Conservation (phyloP, 2,797 vertebrate genomes). For the Remorina albescens region DNA sequence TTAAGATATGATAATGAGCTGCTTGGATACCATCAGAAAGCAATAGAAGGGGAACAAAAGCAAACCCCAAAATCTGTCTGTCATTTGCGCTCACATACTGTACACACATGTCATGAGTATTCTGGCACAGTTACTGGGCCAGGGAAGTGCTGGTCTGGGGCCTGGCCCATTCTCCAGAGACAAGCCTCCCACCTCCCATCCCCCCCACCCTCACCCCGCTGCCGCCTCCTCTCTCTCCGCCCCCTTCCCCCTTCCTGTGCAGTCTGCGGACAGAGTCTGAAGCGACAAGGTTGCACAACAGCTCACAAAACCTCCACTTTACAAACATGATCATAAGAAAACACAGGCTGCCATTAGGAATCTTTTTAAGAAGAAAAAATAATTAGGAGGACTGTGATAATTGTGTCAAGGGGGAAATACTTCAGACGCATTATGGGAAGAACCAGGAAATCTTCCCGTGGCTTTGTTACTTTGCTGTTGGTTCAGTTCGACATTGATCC, state of each 20-base stretch:
- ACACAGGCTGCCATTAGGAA: slow-evolving; percentile 72
- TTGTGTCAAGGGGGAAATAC: slow-evolving; percentile 82
- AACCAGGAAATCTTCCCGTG: slow-evolving; percentile 75
- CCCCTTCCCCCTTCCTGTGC: slow-evolving; percentile 78
- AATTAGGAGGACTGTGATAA: slow-evolving; percentile 83
- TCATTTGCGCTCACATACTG: slow-evolving; percentile 84
- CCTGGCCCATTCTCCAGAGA: slow-evolving; percentile 83
- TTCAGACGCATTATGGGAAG: slow-evolving; percentile 79
- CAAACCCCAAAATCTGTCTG: slow-evolving; percentile 84
- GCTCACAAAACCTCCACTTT: slow-evolving; percentile 69
- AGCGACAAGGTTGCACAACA: slow-evolving; percentile 80
- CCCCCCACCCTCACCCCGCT: slow-evolving; percentile 21
- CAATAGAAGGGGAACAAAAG: slow-evolving; percentile 77
- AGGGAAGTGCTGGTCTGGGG: slow-evolving; percentile 84
- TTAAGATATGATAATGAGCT: slow-evolving; percentile 70
- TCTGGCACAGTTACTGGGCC: slow-evolving; percentile 83
- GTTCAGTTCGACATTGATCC: slow-evolving; percentile 81
- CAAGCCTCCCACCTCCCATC: slow-evolving; percentile 39
- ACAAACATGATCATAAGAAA: slow-evolving; percentile 69
- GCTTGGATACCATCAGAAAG: slow-evolving; percentile 71
- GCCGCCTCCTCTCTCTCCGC: slow-evolving; percentile 52
- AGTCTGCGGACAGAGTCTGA: slow-evolving; percentile 81
- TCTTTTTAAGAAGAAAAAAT: slow-evolving; percentile 73
- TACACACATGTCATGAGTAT: slow-evolving; percentile 80
- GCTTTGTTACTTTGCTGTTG: slow-evolving; percentile 83